Percentiles rank a stretch among this genome's conserved stretches.
Evolutionary conservation across 2,888 invertebrate genomes (phyloP).

Genomic region (Hedya salicella): DNA sequence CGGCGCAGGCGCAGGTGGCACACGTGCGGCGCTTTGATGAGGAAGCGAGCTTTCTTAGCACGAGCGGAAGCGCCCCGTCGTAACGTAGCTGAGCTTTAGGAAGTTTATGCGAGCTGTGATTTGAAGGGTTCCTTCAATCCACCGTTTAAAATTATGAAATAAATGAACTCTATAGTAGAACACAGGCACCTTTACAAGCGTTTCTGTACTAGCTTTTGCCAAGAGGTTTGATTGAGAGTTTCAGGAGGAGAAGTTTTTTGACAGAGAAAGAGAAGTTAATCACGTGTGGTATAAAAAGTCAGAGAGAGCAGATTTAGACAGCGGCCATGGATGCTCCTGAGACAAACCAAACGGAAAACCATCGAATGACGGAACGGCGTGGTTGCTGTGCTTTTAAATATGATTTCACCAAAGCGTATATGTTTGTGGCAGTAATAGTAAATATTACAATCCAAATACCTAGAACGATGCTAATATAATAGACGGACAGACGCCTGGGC

Average conservation of each 20-base stretch:
- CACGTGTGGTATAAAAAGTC: no score
- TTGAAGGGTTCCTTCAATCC: constrained; percentile 35
- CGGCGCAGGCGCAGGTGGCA: constrained; percentile 74
- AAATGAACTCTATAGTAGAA: no score
- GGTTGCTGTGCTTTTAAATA: not conserved
- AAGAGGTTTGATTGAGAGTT: no score
- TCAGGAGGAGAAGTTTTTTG: no score
- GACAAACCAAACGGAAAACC: not conserved
- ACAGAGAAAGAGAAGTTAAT: no score
- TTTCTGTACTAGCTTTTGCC: no score
- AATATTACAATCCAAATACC: constrained; percentile 7
- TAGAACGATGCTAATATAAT: constrained; percentile 26
- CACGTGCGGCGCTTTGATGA: constrained; percentile 78
- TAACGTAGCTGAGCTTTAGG: constrained; percentile 34
- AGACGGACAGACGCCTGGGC: constrained; percentile 33
- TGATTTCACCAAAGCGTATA: not conserved
- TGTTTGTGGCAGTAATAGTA: constrained; percentile 1
- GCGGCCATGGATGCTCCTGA: not conserved
- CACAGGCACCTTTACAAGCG: no score
- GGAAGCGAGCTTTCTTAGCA: constrained; percentile 66
- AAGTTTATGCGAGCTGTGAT: constrained; percentile 6
- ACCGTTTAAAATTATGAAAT: no score
- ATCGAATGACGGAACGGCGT: not conserved
- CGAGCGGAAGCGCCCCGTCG: constrained; percentile 62
- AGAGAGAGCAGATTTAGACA: no score